phyloP scores from a whole-genome alignment of 2,888 invertebrate genomes.

The Linnaemya tessellans region DNA sequence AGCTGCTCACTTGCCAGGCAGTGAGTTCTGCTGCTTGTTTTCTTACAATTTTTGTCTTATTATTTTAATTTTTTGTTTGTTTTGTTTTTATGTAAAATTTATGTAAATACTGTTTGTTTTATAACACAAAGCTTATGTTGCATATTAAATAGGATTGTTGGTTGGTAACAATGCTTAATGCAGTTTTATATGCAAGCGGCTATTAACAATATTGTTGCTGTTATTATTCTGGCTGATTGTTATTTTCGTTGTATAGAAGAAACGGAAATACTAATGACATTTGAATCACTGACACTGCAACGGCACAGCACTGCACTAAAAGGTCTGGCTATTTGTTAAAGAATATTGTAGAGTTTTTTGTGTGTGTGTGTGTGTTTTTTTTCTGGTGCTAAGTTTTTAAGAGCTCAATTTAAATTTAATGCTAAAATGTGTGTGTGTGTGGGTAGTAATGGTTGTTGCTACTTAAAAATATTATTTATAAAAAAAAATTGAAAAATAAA shows the following conservation, averaged over 20 bases:
- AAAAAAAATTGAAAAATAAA: background rate
- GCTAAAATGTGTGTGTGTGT: constrained; percentile 57
- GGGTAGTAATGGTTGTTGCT: constrained; percentile 39
- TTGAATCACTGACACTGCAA: constrained; percentile 66
- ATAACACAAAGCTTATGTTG: constrained; percentile 72
- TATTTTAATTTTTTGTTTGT: too few relatives aligned
- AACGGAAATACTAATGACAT: constrained; percentile 71
- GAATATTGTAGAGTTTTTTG: constrained; percentile 11
- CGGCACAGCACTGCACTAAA: background rate
- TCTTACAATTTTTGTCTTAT: background rate
- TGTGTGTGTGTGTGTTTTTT: too few relatives aligned
- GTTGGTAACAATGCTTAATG: constrained; percentile 50
- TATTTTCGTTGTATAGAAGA: constrained; percentile 40
- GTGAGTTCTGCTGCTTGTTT: constrained; percentile 19
- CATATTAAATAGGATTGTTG: constrained; percentile 70
- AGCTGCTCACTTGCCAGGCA: background rate
- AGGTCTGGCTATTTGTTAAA: constrained; percentile 46
- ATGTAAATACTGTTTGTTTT: constrained; percentile 70
- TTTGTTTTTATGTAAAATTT: constrained; percentile 66
- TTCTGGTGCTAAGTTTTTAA: constrained; percentile 28
- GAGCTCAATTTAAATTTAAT: constrained; percentile 54
- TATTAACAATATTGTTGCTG: constrained; percentile 53
- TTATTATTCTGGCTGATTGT: constrained; percentile 40
- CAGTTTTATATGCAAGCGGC: constrained; percentile 37
- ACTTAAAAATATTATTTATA: constrained; percentile 28